These are phyloP conservation scores for Trichechus manatus DNA, from an alignment of 2,113 vertebrate genomes.

Conservation along the genomic window DNA sequence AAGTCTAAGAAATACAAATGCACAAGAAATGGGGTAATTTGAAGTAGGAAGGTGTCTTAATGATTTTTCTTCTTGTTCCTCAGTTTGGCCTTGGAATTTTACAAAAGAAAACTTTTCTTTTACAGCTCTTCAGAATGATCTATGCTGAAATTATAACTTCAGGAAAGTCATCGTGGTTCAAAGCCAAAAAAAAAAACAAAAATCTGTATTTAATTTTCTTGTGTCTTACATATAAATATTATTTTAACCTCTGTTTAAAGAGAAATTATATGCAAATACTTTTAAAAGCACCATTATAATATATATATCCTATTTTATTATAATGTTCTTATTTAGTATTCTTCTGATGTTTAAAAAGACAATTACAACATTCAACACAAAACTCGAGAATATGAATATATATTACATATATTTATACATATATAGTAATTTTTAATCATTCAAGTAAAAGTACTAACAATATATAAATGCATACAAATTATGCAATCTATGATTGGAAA, in stretches of 20 bases:
- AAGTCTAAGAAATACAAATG: neutral
- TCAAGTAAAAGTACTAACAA: neutral
- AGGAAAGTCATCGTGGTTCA: neutral
- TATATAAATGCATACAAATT: constrained; percentile 9
- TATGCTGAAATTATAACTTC: constrained; percentile 1
- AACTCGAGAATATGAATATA: neutral
- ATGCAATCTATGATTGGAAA: neutral
- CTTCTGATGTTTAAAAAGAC: constrained; percentile 10
- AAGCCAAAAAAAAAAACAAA: neutral
- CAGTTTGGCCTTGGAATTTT: neutral
- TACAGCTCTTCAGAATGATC: constrained; percentile 1
- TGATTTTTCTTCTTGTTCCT: neutral
- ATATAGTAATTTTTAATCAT: neutral
- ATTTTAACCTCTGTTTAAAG: constrained; percentile 38
- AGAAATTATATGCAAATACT: constrained; percentile 26
- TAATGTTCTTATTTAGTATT: neutral
- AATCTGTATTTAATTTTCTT: neutral
- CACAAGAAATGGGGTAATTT: neutral
- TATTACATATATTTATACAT: neutral
- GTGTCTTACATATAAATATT: neutral
- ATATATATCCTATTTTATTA: neutral
- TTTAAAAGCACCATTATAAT: neutral
- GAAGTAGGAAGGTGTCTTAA: neutral
- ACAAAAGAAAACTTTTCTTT: neutral
- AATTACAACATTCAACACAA: neutral